These are phyloP conservation scores for Oceanodroma leucorhoa DNA, from an alignment of 2,797 vertebrate species.

Conservation along the genomic window DNA sequence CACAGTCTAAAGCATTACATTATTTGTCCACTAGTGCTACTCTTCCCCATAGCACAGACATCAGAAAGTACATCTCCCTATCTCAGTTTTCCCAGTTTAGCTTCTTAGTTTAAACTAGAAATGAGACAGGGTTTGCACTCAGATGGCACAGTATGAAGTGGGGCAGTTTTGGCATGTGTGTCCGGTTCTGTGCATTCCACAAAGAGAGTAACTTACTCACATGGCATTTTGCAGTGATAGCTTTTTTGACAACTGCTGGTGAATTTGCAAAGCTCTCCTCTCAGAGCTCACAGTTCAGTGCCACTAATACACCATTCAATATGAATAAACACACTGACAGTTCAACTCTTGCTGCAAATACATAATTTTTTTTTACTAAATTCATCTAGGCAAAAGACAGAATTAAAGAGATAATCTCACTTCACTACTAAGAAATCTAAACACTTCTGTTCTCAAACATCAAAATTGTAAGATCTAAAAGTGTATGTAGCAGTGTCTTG, in stretches of 20 bases:
- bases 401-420: neutral
- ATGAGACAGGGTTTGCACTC: neutral
- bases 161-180: neutral
- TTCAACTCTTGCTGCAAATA: neutral
- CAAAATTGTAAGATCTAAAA: neutral
- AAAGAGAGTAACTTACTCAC: neutral
- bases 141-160: neutral
- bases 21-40: neutral
- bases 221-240: neutral
- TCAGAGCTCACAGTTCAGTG: neutral
- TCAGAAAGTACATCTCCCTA: neutral
- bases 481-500: neutral
- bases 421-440: neutral
- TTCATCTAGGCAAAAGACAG: neutral
- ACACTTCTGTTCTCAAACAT: neutral
- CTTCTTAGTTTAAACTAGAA: neutral
- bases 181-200: neutral
- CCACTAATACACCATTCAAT: neutral
- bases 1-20: neutral
- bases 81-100: neutral
- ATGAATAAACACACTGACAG: neutral
- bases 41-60: neutral
- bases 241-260: neutral
- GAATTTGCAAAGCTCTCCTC: neutral
- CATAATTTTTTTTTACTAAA: neutral